These are phyloP conservation scores for Apis laboriosa DNA, from an alignment of 1,140 invertebrate species.

Conservation along the genomic window DNA sequence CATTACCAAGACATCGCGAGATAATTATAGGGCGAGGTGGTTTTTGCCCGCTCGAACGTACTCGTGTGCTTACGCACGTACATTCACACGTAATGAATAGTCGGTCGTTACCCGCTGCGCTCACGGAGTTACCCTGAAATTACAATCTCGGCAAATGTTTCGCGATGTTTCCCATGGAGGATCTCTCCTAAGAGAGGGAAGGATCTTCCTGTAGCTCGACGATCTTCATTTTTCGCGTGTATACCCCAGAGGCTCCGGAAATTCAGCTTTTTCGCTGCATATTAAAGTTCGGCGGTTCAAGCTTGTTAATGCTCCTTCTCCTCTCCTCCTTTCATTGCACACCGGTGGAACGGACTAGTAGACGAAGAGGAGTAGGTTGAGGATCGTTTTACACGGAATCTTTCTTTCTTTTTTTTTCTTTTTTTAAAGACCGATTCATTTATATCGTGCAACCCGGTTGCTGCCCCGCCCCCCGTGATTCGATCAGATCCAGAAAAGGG, in stretches of 20 bases:
- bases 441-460: background rate
- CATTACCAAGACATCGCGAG: slow-evolving; percentile 50
- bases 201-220: slow-evolving; percentile 26
- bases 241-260: background rate
- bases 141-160: slow-evolving; percentile 57
- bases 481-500: background rate
- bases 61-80: background rate
- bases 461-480: background rate
- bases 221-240: slow-evolving; percentile 32
- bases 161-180: slow-evolving; percentile 42
- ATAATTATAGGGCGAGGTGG: slow-evolving; percentile 53
- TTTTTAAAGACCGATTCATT: background rate
- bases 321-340: background rate
- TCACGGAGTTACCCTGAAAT: slow-evolving; percentile 55
- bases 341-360: background rate
- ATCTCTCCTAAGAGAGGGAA: slow-evolving; percentile 26
- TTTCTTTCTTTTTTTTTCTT: background rate
- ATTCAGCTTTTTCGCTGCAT: background rate
- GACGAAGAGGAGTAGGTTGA: background rate
- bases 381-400: background rate
- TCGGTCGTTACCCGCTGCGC: slow-evolving; percentile 58
- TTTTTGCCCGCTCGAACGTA: slow-evolving; percentile 9
- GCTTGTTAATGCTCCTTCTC: background rate
- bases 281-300: slow-evolving; percentile 23
- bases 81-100: slow-evolving; percentile 57